Base-by-base conservation (phyloP, 2,797 vertebrate species). In the Anabas testudineus region DNA sequence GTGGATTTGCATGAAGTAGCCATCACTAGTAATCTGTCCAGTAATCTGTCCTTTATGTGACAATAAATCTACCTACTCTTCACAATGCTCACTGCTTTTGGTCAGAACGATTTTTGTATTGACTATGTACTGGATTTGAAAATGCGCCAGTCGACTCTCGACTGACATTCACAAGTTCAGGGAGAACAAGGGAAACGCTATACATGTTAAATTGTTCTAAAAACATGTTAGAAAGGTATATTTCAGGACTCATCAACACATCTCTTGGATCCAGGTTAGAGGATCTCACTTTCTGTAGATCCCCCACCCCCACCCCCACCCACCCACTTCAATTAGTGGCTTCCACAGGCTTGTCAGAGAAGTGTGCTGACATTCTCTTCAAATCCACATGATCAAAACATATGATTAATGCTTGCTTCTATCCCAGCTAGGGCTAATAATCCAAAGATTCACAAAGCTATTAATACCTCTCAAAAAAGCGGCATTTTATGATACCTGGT, bases 331-430 rank as follows among this genome's bases (percentile, higher is more conserved):
- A 91, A 90, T 91, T 83, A 87, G 84, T 82, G 85, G 85, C 85
- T 83, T 88, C 85, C 62, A 36, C 80, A 63, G 80, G 81, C 59
- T 79, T 47, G 71, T 74, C 24, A 0, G 48, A 66, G 62, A 68
- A 28, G 41, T 76, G 78, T 37, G 76, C 45, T 15, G 76, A 86
- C 80, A 73, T 70, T 76, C 77, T 77, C 81, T 76, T 75, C 51
- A 76, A 67, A 88, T 77, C 74, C 71, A 76, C 76, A 82, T 15
- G 81, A 86, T 90, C 86, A 87, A 78, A 89, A 88, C 37, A 71
- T 80, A 76, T 88, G 88, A 91, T 91, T 90, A 84, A 92, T 87
- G 71, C 80, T 71, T 37, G 41, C 77, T 85, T 85, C 78, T 67
- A 67, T 77, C 72, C 22, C 57, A 58, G 75, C 78, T 21, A 74